These are phyloP conservation scores for Balearica regulorum DNA, from an alignment of 2,797 vertebrate genomes.

Conservation along the genomic window DNA sequence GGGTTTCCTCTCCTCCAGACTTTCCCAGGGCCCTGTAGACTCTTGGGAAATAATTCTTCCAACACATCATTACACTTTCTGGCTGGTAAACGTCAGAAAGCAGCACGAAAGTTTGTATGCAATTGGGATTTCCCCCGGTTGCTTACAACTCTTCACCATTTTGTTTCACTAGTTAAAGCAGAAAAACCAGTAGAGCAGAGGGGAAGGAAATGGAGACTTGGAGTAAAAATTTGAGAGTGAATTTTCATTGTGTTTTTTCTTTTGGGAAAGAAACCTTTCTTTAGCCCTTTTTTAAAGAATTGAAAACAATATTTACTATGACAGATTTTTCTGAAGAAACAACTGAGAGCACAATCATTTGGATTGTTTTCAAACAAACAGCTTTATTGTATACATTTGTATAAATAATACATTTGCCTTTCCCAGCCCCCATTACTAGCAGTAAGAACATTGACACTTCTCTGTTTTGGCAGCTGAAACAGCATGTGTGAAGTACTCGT, in stretches of 20 bases:
- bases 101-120: not conserved
- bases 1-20: not conserved
- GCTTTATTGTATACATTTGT: not conserved
- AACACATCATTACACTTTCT: not conserved
- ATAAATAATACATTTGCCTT: conserved; percentile 32
- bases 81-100: not conserved
- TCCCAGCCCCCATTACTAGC: not conserved
- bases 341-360: not conserved
- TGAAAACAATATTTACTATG: not conserved
- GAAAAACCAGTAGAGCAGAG: not conserved
- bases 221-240: not conserved
- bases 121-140: not conserved
- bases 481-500: not conserved
- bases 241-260: not conserved
- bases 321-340: not conserved
- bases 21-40: not conserved
- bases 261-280: not conserved
- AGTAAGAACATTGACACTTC: not conserved
- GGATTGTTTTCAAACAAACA: not conserved
- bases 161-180: not conserved
- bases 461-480: conserved; percentile 18
- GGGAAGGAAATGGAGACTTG: not conserved
- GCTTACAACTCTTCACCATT: not conserved
- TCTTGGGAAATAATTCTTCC: not conserved
- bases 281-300: not conserved